Base-by-base conservation (phyloP, 2,888 invertebrate species). In the Agrochola litura region DNA sequence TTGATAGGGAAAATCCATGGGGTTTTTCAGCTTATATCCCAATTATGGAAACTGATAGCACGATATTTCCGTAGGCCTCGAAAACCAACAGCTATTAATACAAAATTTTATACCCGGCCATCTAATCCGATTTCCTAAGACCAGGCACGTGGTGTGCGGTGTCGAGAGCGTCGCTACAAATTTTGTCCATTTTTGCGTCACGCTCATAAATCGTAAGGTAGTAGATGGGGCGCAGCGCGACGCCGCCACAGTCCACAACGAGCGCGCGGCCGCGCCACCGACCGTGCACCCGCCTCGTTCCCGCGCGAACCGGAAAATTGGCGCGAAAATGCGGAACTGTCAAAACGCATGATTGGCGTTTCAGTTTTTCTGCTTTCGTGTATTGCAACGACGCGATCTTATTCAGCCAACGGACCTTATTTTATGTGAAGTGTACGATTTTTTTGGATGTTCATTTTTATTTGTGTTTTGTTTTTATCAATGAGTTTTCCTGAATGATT, bases 311-410 rank as follows among this genome's bases (percentile, higher is more conserved):
- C 93, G 95, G 95, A 94, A 96, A 96, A 96, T 95, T 95, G 94
- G 95, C 96, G 96, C 96, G 95, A 96, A 96, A 96, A 96, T 96
- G 96, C 92, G 91, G 93, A 95, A 92, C 92, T 93, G 93, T 93
- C 94, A 94, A 91, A 92, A 89, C 91, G 91, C 89, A 86, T 85
- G 86, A 92, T 86, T 89, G 90, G 85, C 92, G 88, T 92, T 92
- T 92, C 78, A 89, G 89, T 92, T 91, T 91, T 85, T 86, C 79
- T 84, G 75, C 89, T 60, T 58, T 88, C 78, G 71, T 68, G 81
- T 79, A 76, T 77, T 84, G 77, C 84, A 84, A 80, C 83, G 82
- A 71, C 81, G 89, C 75, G 82, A 84, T 83, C 77, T 63, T 82
- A 73, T 76, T 80, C 83, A 82, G 83, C 83, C 82, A 82, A 85